Base-by-base conservation (phyloP, 2,113 vertebrate genomes). In the Caranx melampygus region DNA sequence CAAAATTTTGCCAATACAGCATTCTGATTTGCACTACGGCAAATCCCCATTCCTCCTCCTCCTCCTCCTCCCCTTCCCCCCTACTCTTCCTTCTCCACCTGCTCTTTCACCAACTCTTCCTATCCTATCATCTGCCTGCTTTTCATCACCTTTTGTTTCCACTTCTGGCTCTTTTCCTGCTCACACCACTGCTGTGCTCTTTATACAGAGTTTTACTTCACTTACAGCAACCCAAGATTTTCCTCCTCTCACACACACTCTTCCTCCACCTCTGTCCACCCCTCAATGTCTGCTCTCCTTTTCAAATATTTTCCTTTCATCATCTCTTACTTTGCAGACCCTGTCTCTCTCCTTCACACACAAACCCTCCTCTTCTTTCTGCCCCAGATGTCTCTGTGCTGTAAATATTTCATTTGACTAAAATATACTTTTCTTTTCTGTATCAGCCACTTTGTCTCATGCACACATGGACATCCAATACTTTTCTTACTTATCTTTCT, bases 1-100 rank as follows among this genome's bases (percentile, higher is more conserved):
- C 83, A 90, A 88, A 83, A 79, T 88, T 73, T 80, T 89, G 93
- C 85, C 71, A 51, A 83, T 86, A 0, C 76, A 87, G 88, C 80
- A 5, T 75, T 83, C 67, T 64, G 76, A 84, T 87, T 78, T 26
- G 12, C 18, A 12, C 57, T 31, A 55, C 16, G 6, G 72, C 65
- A 75, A 49, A 76, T 45, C 57, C 64, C 31, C 3, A 16, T 54
- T 64, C 49, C 63, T 49, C 59, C 44, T 42, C 52, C 58, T 59
- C 71, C 63, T 73, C 49, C 26, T 26, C 68, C 35, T 51, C 51
- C 3, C 12, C 58, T 42, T 40, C 52, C 40, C 8, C 40, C 26
- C 26, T 26, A 26, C 42, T 59, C 74, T 54, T 76, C 44, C 33
- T 34, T 66, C 31, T 40, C 57, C 3, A 15, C 34, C 45, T 55